These are phyloP conservation scores for Orcinus orca DNA, from an alignment of 2,113 vertebrate species.

Conservation along the genomic window DNA sequence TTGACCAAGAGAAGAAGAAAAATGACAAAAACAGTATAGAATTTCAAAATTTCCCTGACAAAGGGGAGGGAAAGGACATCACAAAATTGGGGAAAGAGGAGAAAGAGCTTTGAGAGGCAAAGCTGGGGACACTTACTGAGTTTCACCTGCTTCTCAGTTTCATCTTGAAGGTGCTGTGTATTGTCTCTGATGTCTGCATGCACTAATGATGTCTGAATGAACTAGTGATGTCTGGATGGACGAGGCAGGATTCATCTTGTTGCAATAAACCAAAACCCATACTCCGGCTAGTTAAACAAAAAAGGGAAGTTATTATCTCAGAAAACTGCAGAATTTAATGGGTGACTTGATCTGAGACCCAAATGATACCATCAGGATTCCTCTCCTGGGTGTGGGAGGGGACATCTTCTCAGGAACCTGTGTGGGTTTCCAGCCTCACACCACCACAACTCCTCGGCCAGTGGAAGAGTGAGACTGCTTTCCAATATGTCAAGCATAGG, in stretches of 20 bases:
- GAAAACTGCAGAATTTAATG: neutral
- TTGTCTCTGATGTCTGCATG: neutral
- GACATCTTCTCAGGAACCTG: neutral
- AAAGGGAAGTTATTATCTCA: neutral
- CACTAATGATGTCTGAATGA: neutral
- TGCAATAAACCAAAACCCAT: neutral
- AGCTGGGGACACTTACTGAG: neutral
- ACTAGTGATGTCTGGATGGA: neutral
- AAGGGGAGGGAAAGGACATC: neutral
- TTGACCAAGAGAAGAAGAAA: neutral
- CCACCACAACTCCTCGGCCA: neutral
- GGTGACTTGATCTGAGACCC: neutral
- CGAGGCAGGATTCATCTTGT: neutral
- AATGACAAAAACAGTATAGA: neutral
- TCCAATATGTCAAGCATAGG: neutral
- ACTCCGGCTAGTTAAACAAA: neutral
- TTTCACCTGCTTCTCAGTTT: neutral
- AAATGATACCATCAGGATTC: neutral
- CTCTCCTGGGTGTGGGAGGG: neutral
- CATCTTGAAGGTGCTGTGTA: rapidly evolving
- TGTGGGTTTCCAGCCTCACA: neutral
- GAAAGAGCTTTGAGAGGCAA: neutral
- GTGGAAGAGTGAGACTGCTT: neutral
- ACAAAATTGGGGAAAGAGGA: neutral
- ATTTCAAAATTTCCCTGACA: neutral